Conservation (phyloP, 2,797 vertebrate species). For the Brachymystax lenok region DNA sequence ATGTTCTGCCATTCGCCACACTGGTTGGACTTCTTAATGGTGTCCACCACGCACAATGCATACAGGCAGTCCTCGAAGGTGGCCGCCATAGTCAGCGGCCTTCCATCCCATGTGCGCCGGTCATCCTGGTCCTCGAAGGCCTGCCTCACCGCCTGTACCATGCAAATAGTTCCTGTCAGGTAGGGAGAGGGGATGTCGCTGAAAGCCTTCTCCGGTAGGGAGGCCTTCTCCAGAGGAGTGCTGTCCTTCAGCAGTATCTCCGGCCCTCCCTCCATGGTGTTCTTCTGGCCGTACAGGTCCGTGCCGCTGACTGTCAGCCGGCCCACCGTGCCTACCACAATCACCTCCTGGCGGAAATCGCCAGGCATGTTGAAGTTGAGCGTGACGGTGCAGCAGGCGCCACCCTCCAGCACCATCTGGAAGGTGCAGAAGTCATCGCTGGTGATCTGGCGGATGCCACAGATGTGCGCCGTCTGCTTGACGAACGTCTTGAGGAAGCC, state of each 20-base stretch:
- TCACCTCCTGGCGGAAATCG: constrained; percentile 94
- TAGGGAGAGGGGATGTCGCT: constrained; percentile 94
- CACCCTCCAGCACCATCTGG: constrained; percentile 95
- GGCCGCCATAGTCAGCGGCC: constrained; percentile 95
- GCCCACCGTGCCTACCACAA: constrained; percentile 87
- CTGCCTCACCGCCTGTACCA: constrained; percentile 95
- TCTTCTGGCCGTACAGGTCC: constrained; percentile 93
- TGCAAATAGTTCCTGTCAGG: constrained; percentile 92
- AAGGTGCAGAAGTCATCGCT: constrained; percentile 99
- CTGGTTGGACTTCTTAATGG: constrained; percentile 96
- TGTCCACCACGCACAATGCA: constrained; percentile 95
- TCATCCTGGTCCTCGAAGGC: constrained; percentile 98
- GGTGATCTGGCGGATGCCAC: constrained; percentile 97
- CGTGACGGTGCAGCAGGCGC: constrained; percentile 94
- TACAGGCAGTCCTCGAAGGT: constrained; percentile 98
- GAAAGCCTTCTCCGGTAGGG: constrained; percentile 93
- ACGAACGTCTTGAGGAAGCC: constrained; percentile 97
- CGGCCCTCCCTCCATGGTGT: constrained; percentile 71
- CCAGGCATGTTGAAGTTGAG: constrained; percentile 98
- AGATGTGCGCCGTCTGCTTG: constrained; percentile 97
- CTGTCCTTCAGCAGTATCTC: constrained; percentile 91
- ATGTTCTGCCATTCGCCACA: constrained; percentile 98
- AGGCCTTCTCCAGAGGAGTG: constrained; percentile 86
- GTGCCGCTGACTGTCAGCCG: constrained; percentile 88
- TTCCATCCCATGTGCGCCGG: constrained; percentile 93